Percentiles rank a stretch among this genome's conserved stretches.
Evolutionary conservation across 1,140 invertebrate genomes (phyloP).

Genomic region (Nymphalis io): DNA sequence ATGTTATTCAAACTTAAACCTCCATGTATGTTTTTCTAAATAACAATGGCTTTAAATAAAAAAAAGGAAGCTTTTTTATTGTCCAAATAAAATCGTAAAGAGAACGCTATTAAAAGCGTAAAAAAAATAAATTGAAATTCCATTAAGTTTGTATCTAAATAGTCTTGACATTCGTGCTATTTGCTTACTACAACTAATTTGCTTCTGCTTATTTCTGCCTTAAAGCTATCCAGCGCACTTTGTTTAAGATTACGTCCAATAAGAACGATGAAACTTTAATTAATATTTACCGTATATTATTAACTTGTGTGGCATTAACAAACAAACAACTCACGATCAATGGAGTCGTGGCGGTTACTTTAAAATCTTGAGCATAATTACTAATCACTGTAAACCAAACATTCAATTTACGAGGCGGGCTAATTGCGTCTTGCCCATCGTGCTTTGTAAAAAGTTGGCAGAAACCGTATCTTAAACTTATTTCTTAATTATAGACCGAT

Average conservation of each 20-base stretch:
- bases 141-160: neutral
- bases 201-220: slow-evolving; percentile 10
- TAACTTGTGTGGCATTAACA: slow-evolving; percentile 59
- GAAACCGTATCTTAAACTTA: slow-evolving; percentile 78
- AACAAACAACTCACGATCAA: slow-evolving; percentile 61
- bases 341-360: slow-evolving; percentile 55
- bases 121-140: neutral
- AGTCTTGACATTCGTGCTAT: slow-evolving; percentile 2
- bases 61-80: no score
- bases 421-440: slow-evolving; percentile 73
- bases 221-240: slow-evolving; percentile 22
- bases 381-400: slow-evolving; percentile 80
- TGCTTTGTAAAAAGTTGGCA: slow-evolving; percentile 75
- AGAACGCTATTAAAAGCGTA: neutral
- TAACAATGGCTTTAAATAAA: no score
- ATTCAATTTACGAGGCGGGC: slow-evolving; percentile 79
- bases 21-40: no score
- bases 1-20: no score
- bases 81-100: no score
- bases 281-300: slow-evolving; percentile 59
- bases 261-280: slow-evolving; percentile 54
- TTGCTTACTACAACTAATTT: slow-evolving; percentile 17
- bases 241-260: slow-evolving; percentile 29
- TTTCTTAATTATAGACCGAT: slow-evolving; percentile 81
- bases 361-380: slow-evolving; percentile 76